Evolutionary conservation across 1,140 invertebrate genomes (phyloP).

Genomic region (Uloborus diversus): DNA sequence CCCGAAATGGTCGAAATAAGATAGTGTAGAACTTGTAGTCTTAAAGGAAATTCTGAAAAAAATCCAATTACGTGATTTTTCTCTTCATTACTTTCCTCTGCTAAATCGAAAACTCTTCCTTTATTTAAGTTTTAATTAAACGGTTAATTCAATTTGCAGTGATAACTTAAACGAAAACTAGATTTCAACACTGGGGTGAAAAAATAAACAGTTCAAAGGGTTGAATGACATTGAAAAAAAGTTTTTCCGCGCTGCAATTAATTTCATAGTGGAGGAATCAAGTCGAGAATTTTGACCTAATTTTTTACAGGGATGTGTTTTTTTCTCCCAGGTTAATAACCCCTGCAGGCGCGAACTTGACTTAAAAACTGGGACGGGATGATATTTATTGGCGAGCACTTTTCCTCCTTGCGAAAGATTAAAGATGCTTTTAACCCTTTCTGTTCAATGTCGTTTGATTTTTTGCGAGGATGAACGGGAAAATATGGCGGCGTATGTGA

Average conservation of each 20-base stretch:
- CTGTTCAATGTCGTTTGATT: background rate
- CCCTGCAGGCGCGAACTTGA: constrained; percentile 37
- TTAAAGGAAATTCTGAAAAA: too few relatives aligned
- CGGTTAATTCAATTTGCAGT: too few relatives aligned
- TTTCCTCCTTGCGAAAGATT: background rate
- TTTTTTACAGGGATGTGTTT: background rate
- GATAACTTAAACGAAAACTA: too few relatives aligned
- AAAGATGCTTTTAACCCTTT: background rate
- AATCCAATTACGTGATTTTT: too few relatives aligned
- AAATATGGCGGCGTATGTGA: too few relatives aligned
- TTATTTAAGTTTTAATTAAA: too few relatives aligned
- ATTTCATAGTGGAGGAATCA: background rate
- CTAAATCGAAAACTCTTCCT: too few relatives aligned
- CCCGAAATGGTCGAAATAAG: too few relatives aligned
- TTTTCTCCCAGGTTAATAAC: constrained; percentile 15
- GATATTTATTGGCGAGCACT: background rate
- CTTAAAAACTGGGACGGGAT: constrained; percentile 25
- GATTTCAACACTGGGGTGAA: too few relatives aligned
- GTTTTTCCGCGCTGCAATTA: background rate
- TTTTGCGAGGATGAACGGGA: background rate
- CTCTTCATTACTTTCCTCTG: too few relatives aligned
- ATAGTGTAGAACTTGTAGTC: too few relatives aligned
- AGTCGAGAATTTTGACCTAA: constrained; percentile 32
- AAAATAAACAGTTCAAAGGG: too few relatives aligned
- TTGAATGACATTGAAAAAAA: constrained; percentile 47